Conservation (phyloP, 1,140 invertebrate genomes). For the Choristoneura fumiferana region DNA sequence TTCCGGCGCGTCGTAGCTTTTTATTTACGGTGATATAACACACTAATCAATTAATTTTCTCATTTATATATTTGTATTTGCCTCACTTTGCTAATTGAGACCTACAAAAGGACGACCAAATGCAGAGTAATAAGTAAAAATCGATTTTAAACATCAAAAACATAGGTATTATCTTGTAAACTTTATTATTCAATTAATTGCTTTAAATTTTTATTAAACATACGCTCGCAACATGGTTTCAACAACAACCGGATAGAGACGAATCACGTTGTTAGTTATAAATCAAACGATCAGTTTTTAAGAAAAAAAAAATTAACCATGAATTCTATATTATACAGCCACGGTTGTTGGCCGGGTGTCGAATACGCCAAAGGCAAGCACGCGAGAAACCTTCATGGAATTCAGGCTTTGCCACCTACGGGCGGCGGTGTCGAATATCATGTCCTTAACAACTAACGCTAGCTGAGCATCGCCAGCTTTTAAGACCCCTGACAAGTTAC, state of each 20-base stretch:
- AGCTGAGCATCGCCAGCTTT: constrained; percentile 28
- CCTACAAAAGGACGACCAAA: no score
- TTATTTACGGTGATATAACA: constrained; percentile 48
- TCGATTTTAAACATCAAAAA: constrained; percentile 8
- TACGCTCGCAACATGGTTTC: no score
- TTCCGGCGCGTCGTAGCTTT: constrained; percentile 55
- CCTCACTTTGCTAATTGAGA: background rate
- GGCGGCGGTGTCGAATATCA: constrained; percentile 29
- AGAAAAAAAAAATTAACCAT: no score
- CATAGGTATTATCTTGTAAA: no score
- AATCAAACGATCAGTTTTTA: no score
- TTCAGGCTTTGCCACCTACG: constrained; percentile 27
- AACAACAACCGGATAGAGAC: no score
- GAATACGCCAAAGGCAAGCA: constrained; percentile 12
- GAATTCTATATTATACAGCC: no score
- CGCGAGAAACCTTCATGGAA: constrained; percentile 23
- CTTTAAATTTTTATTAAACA: no score
- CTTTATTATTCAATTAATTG: no score
- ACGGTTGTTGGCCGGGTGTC: constrained; percentile 7
- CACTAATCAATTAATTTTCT: constrained; percentile 28
- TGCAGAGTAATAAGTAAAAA: background rate
- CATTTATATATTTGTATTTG: background rate
- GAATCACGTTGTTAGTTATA: no score
- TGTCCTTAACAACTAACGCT: constrained; percentile 34
- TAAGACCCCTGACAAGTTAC: constrained; percentile 20